Evolutionary conservation across 2,797 vertebrate genomes (phyloP), one percentile per base, ranked within the genome.

Genomic region (Sandelia bainsii): DNA sequence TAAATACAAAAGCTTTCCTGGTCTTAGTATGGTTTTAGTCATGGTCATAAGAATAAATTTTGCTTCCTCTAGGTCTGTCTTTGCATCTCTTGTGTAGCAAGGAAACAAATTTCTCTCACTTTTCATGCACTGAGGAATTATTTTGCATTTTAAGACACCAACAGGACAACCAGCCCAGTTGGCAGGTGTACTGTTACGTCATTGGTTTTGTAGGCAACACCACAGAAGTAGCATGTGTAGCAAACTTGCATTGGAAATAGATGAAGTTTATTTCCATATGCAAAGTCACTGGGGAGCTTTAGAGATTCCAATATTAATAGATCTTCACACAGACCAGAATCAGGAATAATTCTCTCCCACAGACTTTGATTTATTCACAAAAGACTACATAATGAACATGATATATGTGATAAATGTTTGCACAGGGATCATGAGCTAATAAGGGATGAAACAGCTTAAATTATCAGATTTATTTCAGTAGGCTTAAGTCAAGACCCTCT

Each of bases 101-200:
- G 19, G 8, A 59, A 67, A 63, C 22, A 40, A 4, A 52, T 46
- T 34, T 66, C 17, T 45, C 8, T 52, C 19, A 17, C 14, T 58
- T 19, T 53, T 40, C 29, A 45, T 58, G 23, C 23, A 62, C 29
- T 27, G 27, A 54, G 16, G 20, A 13, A 4, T n/a, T 50, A 20
- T 8, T 53, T 67, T 46, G 22, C 56, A 68, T 76, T 27, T n/a
- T 51, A 59, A 73, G 22, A 40, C 16, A 6, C 5, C 19, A 22
- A 45, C 32, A 58, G 39, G 9, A 29, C 19, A 10, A 49, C 32
- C 13, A 29, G 32, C 54, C 8, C 20, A 48, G 3, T 3, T 67
- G 17, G 70, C 22, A 22, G 45, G 14, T 17, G 42, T 6, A 20
- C 8, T 48, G n/a, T 48, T 45, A 19, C 19, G 19, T 45, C 7